Conservation (phyloP, 2,888 invertebrate species). For the Leptothorax acervorum region DNA sequence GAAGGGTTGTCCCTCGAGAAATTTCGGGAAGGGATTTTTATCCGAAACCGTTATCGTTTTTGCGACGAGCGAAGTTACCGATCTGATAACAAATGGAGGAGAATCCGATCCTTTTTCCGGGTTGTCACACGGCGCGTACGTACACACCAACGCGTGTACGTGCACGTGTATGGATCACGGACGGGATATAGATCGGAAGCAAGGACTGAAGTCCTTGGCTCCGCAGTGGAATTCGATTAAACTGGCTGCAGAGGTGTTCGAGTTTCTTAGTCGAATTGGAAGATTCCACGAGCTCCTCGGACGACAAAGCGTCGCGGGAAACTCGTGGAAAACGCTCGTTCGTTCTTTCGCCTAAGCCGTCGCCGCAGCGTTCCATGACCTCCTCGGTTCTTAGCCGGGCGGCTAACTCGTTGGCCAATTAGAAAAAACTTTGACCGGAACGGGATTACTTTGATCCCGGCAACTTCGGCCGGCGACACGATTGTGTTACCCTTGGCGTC, state of each 20-base stretch:
- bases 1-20: neutral
- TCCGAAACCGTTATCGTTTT: slow-evolving; percentile 41
- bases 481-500: slow-evolving; percentile 64
- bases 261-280: slow-evolving; percentile 79
- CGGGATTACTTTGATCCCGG: slow-evolving; percentile 75
- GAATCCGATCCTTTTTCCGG: slow-evolving; percentile 45
- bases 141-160: slow-evolving; percentile 15
- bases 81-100: slow-evolving; percentile 51
- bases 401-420: slow-evolving; percentile 66
- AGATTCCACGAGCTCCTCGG: slow-evolving; percentile 72
- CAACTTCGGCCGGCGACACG: slow-evolving; percentile 66
- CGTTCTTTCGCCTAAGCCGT: slow-evolving; percentile 57
- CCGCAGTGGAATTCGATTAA: slow-evolving; percentile 80
- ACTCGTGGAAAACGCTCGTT: slow-evolving; percentile 66
- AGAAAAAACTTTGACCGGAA: slow-evolving; percentile 72
- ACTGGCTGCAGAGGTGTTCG: slow-evolving; percentile 72
- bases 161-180: slow-evolving; percentile 26
- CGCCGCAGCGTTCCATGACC: slow-evolving; percentile 53
- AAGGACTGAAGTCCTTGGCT: slow-evolving; percentile 63
- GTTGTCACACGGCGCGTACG: slow-evolving; percentile 21
- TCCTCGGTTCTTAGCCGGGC: slow-evolving; percentile 43
- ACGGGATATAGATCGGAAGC: slow-evolving; percentile 59
- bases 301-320: slow-evolving; percentile 54
- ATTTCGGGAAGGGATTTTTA: slow-evolving; percentile 29
- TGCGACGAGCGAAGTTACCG: slow-evolving; percentile 38